These are phyloP conservation scores for Aptenodytes patagonicus DNA, from an alignment of 2,113 vertebrate genomes.

Conservation along the genomic window DNA sequence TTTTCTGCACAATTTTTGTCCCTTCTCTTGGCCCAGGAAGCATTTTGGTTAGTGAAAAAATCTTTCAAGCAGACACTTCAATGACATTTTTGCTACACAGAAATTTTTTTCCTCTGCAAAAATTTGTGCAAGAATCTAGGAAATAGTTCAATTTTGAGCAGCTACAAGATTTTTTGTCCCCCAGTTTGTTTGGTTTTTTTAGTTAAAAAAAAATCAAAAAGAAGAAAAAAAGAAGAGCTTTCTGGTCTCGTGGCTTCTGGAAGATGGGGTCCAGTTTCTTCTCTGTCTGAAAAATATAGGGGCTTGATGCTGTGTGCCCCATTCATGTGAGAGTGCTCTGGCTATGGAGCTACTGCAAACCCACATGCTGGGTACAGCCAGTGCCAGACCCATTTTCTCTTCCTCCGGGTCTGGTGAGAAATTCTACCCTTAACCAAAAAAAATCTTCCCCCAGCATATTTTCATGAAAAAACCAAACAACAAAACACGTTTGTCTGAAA, in stretches of 20 bases:
- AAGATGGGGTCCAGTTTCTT: background rate
- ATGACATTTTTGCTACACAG: background rate
- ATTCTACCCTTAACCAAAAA: background rate
- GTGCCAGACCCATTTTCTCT: background rate
- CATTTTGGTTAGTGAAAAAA: background rate
- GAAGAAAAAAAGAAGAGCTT: fast-evolving
- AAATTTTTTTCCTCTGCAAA: background rate
- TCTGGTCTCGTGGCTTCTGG: background rate
- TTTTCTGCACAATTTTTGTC: background rate
- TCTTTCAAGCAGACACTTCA: background rate
- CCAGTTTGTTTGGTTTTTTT: fast-evolving
- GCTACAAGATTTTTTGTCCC: background rate
- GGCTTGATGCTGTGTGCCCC: background rate
- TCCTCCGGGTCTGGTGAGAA: background rate
- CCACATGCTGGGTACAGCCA: background rate
- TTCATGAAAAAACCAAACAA: background rate
- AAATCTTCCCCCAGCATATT: background rate
- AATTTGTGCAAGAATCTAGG: background rate
- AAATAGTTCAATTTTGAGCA: background rate
- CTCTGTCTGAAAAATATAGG: background rate
- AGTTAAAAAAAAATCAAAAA: background rate
- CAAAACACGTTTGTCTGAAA: background rate
- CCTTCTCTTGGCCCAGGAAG: background rate
- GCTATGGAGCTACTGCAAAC: background rate
- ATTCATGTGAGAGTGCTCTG: background rate